Base-by-base conservation (phyloP, 2,888 invertebrate genomes). In the Altica lythri region DNA sequence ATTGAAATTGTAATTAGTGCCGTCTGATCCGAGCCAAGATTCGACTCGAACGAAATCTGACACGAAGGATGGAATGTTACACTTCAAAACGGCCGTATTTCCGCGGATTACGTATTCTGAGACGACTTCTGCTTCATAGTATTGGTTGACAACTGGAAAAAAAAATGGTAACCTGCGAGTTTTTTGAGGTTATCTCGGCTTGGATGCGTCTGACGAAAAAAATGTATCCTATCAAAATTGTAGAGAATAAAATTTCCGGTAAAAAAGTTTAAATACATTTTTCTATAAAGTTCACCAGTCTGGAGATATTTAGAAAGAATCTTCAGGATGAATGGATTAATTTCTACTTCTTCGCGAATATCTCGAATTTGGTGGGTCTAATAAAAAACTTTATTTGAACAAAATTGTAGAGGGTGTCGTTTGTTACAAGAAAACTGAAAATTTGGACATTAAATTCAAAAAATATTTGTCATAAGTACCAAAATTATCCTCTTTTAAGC, bases 1-100 rank as follows among this genome's bases (percentile, higher is more conserved):
- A 67, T 83, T 81, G 64, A 84, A 84, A 70, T 84, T 80, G 76
- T 86, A 90, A 77, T 86, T 85, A 67, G 85, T 83, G 63, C 83
- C 85, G 62, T 82, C 82, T 62, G 80, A 80, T 62, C 81, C 82
- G 57, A 80, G 78, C 92, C 92, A 93, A 60, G 90, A 87, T 73
- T 90, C 88, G 46, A 95, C 93, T 74, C 86, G 86, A 45, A 95
- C 90, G 78, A 93, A 95, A 80, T 95, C 94, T 35, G 90, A 88
- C 53, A 92, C 91, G 76, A 92, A 93, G 61, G 90, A 90, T 18
- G 93, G 92, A 69, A 93, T 92, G 70, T 89, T 91, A 79, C 92
- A 93, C 77, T 92, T 92, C 37, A 93, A 79, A 51, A 92, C 88
- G 8, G 92, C 92, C 19, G 90, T 87, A 74, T 93, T 93, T 46